Percentiles rank a stretch among this genome's conserved stretches.
Evolutionary conservation across 2,888 invertebrate genomes (phyloP).

Genomic region (Leptopilina myrica): DNA sequence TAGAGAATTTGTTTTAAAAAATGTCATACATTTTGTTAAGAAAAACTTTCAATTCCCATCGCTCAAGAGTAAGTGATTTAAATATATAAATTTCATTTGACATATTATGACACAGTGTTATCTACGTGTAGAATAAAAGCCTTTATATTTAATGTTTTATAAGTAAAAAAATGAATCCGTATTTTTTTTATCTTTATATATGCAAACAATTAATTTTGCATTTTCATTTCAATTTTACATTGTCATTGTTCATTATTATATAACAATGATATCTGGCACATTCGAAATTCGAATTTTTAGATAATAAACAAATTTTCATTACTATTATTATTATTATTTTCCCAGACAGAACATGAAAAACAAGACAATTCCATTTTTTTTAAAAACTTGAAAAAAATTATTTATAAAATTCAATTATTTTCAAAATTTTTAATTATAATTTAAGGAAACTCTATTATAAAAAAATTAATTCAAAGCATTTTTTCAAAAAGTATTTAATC

Average conservation of each 20-base stretch:
- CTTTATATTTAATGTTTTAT: not conserved
- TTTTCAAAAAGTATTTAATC: no score
- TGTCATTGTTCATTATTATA: constrained; percentile 1
- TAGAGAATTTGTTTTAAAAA: not conserved
- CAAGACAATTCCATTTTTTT: no score
- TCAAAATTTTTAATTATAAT: no score
- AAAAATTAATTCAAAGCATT: no score
- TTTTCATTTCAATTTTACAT: not conserved
- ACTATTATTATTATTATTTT: no score
- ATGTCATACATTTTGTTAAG: constrained; percentile 20
- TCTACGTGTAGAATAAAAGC: not conserved
- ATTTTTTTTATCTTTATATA: not conserved
- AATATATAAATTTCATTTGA: not conserved
- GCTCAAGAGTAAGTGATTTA: constrained; percentile 18
- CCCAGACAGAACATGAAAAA: no score
- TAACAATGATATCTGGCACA: not conserved
- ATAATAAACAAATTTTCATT: no score
- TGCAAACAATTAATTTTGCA: not conserved
- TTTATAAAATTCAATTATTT: no score
- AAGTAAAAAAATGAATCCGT: not conserved
- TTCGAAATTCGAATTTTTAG: no score
- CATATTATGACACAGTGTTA: not conserved
- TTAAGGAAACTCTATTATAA: no score
- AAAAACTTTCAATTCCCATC: constrained; percentile 5
- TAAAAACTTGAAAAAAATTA: no score